Percentiles rank a stretch among this genome's conserved stretches.
These are phyloP conservation scores for Pygoscelis adeliae DNA, from an alignment of 2,113 vertebrate species.

Conservation along the genomic window DNA sequence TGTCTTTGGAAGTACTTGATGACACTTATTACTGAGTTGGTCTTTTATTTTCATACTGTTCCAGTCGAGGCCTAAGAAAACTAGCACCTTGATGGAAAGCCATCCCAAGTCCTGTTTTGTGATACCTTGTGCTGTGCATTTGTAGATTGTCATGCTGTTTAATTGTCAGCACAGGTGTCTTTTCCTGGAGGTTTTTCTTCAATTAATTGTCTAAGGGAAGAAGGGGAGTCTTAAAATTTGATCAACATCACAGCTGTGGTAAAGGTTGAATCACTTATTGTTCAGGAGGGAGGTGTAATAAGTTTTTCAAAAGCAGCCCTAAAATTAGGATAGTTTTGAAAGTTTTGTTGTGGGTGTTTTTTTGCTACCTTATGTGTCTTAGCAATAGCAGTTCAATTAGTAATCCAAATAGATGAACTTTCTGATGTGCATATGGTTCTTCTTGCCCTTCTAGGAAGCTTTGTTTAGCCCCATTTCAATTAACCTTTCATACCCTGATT, in stretches of 20 bases:
- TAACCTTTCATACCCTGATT: not conserved
- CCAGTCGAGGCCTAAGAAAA: not conserved
- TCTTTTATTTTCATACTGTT: not conserved
- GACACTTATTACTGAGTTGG: not conserved
- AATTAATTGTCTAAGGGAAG: not conserved
- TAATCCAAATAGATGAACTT: not conserved
- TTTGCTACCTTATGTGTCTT: not conserved
- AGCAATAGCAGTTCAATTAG: not conserved
- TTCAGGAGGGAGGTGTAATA: not conserved
- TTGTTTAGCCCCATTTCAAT: not conserved
- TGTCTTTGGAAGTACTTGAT: not conserved
- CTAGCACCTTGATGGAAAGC: not conserved
- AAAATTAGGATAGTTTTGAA: not conserved
- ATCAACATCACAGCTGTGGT: not conserved
- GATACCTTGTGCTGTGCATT: fast-evolving
- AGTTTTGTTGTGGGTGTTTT: not conserved
- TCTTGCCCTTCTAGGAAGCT: not conserved
- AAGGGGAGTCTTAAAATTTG: not conserved
- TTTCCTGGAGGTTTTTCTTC: not conserved
- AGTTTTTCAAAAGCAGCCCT: not conserved
- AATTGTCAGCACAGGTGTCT: not conserved
- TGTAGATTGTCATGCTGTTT: not conserved
- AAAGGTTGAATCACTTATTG: not conserved
- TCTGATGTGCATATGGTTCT: not conserved
- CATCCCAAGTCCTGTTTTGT: not conserved